phyloP scores from a whole-genome alignment of 2,797 vertebrate genomes.

The Trematomus bernacchii region DNA sequence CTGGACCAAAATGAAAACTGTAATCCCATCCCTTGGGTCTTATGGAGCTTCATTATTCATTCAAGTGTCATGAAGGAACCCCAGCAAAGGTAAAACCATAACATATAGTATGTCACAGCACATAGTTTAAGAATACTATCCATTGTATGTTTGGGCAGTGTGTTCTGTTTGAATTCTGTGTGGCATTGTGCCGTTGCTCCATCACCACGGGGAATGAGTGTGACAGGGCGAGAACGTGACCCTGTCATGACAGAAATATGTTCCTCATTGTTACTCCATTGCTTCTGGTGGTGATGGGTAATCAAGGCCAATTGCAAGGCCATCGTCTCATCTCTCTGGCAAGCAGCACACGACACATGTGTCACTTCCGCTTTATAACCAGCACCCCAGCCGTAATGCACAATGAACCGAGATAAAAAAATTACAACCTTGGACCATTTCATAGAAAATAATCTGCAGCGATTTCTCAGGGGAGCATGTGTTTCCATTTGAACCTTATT shows the following conservation, averaged over 20 bases:
- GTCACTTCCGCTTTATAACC: slow-evolving; percentile 36
- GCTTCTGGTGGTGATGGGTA: slow-evolving; percentile 43
- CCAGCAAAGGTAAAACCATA: slow-evolving; percentile 37
- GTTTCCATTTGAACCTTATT: slow-evolving; percentile 52
- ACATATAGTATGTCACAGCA: slow-evolving; percentile 59
- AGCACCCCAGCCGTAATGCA: slow-evolving; percentile 25
- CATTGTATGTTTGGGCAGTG: slow-evolving; percentile 33
- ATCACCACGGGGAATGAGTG: slow-evolving; percentile 37
- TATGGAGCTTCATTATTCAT: slow-evolving; percentile 71
- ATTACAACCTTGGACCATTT: slow-evolving; percentile 31
- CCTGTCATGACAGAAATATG: slow-evolving; percentile 51
- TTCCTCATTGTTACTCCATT: slow-evolving; percentile 41
- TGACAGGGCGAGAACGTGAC: slow-evolving; percentile 24
- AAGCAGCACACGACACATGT: slow-evolving; percentile 25
- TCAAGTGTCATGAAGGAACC: slow-evolving; percentile 54
- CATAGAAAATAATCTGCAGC: slow-evolving; percentile 34
- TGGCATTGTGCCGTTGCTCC: slow-evolving; percentile 20
- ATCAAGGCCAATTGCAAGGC: slow-evolving; percentile 61
- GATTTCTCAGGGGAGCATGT: slow-evolving; percentile 40
- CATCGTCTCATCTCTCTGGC: slow-evolving; percentile 24
- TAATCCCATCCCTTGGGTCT: slow-evolving; percentile 61
- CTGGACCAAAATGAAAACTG: slow-evolving; percentile 67
- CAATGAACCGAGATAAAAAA: slow-evolving; percentile 10
- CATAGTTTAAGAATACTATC: slow-evolving; percentile 43
- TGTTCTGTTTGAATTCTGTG: slow-evolving; percentile 47